phyloP scores from a whole-genome alignment of 2,888 invertebrate genomes.

The Apomyelois bistriatella region DNA sequence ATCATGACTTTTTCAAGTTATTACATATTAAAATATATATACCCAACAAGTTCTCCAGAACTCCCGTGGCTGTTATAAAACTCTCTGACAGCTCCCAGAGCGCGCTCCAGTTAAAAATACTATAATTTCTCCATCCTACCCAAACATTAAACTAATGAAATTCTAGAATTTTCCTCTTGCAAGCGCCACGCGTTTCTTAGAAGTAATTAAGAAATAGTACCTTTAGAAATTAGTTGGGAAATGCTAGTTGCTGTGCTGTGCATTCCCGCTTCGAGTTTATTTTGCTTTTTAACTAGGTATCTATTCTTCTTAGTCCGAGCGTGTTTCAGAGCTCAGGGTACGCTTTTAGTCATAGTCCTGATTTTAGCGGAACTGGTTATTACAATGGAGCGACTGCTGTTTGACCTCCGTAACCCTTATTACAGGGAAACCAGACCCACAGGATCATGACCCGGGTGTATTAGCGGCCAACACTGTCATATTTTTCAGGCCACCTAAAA shows the following conservation, averaged over 20 bases:
- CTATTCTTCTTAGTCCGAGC: too few species aligned
- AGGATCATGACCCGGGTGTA: too few species aligned
- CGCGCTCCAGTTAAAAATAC: slow-evolving; percentile 22
- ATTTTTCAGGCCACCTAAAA: too few species aligned
- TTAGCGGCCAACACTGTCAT: too few species aligned
- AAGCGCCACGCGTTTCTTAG: neutral
- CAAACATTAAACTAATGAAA: slow-evolving; percentile 26
- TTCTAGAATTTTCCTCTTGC: slow-evolving; percentile 13
- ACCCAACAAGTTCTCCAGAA: neutral
- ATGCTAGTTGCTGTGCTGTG: neutral
- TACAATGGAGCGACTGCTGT: too few species aligned
- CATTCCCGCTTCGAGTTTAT: neutral
- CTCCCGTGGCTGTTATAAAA: slow-evolving; percentile 26
- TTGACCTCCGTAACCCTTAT: too few species aligned
- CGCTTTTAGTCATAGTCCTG: too few species aligned
- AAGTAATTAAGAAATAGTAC: slow-evolving; percentile 10
- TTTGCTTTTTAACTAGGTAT: neutral
- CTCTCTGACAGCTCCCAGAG: slow-evolving; percentile 22
- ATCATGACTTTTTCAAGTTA: too few species aligned
- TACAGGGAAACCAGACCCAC: too few species aligned
- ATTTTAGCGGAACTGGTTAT: too few species aligned
- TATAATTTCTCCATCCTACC: slow-evolving; percentile 22
- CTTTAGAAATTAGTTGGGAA: neutral
- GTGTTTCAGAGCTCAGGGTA: too few species aligned
- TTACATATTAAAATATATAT: too few species aligned